Percentiles rank a stretch among this genome's conserved stretches.
Evolutionary conservation across 2,113 vertebrate genomes (phyloP).

Genomic region (Polyodon spathula): DNA sequence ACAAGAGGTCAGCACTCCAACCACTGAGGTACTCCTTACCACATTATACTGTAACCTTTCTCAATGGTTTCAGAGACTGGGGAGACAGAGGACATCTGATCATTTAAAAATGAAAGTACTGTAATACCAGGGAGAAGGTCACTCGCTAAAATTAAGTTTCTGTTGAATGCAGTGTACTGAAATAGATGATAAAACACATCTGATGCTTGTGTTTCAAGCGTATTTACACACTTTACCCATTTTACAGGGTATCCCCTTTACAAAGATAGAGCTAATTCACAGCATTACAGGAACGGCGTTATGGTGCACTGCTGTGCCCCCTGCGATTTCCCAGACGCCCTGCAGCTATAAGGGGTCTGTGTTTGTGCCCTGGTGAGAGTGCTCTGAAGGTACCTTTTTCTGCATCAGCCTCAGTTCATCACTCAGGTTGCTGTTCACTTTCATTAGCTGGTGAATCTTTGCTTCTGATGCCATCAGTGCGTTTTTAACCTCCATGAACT

Average conservation of each 20-base stretch:
- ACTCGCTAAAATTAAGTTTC: too few relatives aligned
- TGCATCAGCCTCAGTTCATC: constrained; percentile 93
- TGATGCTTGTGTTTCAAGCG: too few relatives aligned
- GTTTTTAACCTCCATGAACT: constrained; percentile 87
- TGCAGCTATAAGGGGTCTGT: constrained; percentile 9
- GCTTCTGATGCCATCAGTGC: constrained; percentile 84
- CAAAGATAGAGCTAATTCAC: too few relatives aligned
- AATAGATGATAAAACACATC: not conserved
- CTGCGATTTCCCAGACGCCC: not conserved
- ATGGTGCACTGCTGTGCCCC: not conserved
- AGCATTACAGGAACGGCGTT: not conserved
- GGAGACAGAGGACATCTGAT: too few relatives aligned
- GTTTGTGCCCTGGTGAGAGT: constrained; percentile 48
- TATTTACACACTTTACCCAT: too few relatives aligned
- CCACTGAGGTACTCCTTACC: too few relatives aligned
- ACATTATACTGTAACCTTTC: too few relatives aligned
- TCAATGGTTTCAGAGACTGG: too few relatives aligned
- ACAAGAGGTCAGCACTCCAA: too few relatives aligned
- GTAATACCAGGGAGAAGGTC: not conserved
- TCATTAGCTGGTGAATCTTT: constrained; percentile 93
- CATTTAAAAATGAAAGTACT: too few relatives aligned
- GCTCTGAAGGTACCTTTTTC: constrained; percentile 81
- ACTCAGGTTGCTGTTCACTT: constrained; percentile 88
- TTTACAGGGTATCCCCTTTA: too few relatives aligned
- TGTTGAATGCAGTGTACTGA: too few relatives aligned